Conservation (phyloP, 2,113 vertebrate genomes). For the Oryzias curvinotus region DNA sequence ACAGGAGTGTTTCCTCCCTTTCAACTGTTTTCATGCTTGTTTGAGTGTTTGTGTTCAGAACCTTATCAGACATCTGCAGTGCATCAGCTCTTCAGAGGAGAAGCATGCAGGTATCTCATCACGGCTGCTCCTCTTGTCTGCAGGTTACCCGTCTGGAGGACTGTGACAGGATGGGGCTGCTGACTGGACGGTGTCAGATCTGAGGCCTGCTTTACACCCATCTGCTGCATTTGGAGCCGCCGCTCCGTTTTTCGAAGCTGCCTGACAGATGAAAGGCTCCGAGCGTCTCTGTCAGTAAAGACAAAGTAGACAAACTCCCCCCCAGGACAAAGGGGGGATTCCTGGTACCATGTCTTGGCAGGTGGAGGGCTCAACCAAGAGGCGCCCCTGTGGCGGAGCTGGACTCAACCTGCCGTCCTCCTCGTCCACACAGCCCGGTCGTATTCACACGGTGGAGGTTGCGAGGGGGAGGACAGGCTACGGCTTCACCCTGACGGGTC, state of each 20-base stretch:
- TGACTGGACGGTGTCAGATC: conserved; percentile 30
- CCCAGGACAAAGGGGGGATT: conserved; percentile 41
- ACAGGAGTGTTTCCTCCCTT: too few relatives aligned
- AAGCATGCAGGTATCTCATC: neutral
- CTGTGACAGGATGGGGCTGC: conserved; percentile 48
- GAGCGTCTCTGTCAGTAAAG: neutral
- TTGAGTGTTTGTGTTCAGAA: too few relatives aligned
- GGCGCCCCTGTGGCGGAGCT: conserved; percentile 52
- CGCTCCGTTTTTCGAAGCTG: conserved; percentile 48
- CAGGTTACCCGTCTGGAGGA: conserved; percentile 46
- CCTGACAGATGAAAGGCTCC: conserved; percentile 21
- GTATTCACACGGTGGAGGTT: conserved; percentile 87
- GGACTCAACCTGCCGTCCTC: conserved; percentile 23
- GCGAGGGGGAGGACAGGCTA: conserved; percentile 91
- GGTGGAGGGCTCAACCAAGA: conserved; percentile 73
- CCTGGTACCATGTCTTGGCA: conserved; percentile 83
- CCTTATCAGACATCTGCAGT: too few relatives aligned
- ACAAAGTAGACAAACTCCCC: conserved; percentile 24
- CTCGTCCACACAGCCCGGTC: conserved; percentile 54
- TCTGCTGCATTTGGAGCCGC: conserved; percentile 58
- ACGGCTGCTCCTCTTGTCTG: conserved; percentile 22
- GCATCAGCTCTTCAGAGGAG: too few relatives aligned
- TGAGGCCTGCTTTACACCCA: conserved; percentile 57
- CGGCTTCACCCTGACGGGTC: conserved; percentile 92
- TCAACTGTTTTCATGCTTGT: too few relatives aligned